Evolutionary conservation across 2,888 invertebrate species (phyloP).

Genomic region (Harpalus rufipes): DNA sequence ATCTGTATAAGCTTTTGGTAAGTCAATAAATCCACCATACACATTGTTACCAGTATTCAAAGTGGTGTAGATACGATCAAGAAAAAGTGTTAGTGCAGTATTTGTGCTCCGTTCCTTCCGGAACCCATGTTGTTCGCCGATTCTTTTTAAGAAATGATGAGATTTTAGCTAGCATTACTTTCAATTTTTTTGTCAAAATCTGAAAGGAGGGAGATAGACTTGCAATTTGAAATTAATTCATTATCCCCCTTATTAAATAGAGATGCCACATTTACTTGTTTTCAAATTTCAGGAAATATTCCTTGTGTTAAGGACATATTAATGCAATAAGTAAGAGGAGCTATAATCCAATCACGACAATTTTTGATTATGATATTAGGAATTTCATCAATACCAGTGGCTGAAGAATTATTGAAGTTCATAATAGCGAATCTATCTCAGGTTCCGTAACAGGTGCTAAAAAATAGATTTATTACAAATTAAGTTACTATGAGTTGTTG

Average conservation of each 20-base stretch:
- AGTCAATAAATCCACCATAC: too few species aligned
- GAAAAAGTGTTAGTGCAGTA: too few species aligned
- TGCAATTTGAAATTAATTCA: not conserved
- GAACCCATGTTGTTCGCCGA: too few species aligned
- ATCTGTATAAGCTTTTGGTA: too few species aligned
- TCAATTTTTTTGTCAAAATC: not conserved
- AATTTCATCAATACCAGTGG: not conserved
- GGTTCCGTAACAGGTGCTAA: not conserved
- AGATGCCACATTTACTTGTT: not conserved
- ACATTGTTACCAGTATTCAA: too few species aligned
- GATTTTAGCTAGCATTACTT: not conserved
- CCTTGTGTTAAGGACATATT: not conserved
- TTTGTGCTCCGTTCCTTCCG: too few species aligned
- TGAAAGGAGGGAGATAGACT: not conserved
- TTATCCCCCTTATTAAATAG: slow-evolving; percentile 1
- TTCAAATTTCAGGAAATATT: not conserved
- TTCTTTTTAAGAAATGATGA: not conserved
- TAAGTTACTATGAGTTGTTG: not conserved
- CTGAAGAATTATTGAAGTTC: slow-evolving; percentile 1
- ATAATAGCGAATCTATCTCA: slow-evolving; percentile 11
- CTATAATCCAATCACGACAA: not conserved
- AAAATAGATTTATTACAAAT: slow-evolving; percentile 7
- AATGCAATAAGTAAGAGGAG: not conserved
- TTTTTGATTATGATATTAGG: not conserved
- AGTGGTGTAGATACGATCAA: too few species aligned